Conservation (phyloP, 2,113 vertebrate species). For the Athene noctua region DNA sequence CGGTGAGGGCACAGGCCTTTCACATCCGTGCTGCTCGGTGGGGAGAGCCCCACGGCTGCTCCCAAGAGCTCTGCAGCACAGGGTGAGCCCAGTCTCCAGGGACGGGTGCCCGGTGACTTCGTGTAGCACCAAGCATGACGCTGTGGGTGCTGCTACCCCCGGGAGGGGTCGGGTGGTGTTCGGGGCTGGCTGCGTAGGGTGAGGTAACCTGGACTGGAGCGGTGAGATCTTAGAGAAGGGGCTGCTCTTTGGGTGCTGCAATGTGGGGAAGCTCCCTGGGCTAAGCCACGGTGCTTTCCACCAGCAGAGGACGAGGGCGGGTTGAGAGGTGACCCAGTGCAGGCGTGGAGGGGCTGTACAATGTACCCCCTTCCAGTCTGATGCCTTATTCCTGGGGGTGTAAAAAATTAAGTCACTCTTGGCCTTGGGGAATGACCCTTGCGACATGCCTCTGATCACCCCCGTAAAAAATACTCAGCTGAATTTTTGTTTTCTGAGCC, state of each 20-base stretch:
- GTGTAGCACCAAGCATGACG: rapidly evolving
- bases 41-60: background rate
- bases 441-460: background rate
- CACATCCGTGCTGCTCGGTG: background rate
- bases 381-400: background rate
- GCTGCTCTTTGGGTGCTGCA: background rate
- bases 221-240: background rate
- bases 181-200: background rate
- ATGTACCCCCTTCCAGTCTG: background rate
- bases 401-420: background rate
- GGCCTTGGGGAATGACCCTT: background rate
- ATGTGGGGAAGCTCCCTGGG: background rate
- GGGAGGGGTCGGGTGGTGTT: background rate
- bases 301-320: background rate
- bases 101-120: background rate
- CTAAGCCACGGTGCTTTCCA: background rate
- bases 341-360: too few species aligned
- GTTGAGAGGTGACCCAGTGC: background rate
- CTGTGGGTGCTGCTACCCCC: rapidly evolving
- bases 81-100: background rate
- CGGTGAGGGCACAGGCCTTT: rapidly evolving
- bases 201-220: background rate
- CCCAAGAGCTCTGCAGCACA: background rate
- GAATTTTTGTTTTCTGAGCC: constrained; percentile 14
- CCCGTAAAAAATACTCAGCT: background rate